These are phyloP conservation scores for Eupithecia inturbata DNA, from an alignment of 2,888 invertebrate species.

Conservation along the genomic window DNA sequence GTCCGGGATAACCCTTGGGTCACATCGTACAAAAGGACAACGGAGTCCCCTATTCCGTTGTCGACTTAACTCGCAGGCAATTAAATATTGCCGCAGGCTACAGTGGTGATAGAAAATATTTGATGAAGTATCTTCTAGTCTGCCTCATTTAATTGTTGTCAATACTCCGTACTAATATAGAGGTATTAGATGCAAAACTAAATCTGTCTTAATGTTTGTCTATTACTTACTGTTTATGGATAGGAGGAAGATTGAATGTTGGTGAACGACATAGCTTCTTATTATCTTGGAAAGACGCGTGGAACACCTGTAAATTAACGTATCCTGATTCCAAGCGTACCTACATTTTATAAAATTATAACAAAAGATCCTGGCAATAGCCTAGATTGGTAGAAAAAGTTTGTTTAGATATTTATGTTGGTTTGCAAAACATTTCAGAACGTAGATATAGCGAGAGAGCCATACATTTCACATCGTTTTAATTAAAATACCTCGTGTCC, in stretches of 20 bases:
- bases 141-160: neutral
- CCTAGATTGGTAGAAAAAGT: neutral
- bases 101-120: neutral
- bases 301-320: neutral
- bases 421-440: neutral
- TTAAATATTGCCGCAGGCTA: constrained; percentile 1
- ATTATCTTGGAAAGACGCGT: neutral
- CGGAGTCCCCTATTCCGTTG: constrained; percentile 1
- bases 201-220: too few species aligned
- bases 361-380: neutral
- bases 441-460: neutral
- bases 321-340: neutral
- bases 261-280: neutral
- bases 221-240: neutral
- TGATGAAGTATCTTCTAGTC: neutral
- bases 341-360: neutral
- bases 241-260: neutral
- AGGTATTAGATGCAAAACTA: neutral
- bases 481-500: constrained; percentile 27
- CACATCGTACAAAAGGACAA: constrained; percentile 75
- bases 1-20: constrained; percentile 65
- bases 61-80: constrained; percentile 4
- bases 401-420: neutral
- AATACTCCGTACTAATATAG: neutral
- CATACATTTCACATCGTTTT: constrained; percentile 1